phyloP scores from a whole-genome alignment of 2,113 vertebrate species.

The Rhineura floridana region DNA sequence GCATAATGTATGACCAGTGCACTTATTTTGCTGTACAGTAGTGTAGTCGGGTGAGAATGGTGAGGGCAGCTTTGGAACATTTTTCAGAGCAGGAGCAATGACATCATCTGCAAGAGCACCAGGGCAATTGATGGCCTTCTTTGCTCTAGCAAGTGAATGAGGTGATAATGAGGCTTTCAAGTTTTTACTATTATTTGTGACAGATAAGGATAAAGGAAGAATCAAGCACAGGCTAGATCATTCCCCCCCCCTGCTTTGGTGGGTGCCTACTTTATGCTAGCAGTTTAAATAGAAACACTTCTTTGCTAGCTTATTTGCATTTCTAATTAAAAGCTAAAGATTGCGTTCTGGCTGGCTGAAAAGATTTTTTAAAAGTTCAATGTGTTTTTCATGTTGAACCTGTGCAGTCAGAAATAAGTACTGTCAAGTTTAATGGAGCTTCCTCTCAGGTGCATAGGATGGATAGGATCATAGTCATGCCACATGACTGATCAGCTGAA shows the following conservation, averaged over 20 bases:
- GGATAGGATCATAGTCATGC: background rate
- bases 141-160: background rate
- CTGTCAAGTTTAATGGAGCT: background rate
- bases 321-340: background rate
- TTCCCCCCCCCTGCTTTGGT: background rate
- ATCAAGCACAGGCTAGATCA: too few species aligned
- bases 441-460: background rate
- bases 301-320: background rate
- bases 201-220: too few species aligned
- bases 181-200: too few species aligned
- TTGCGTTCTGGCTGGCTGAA: background rate
- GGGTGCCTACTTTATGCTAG: background rate
- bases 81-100: too few species aligned
- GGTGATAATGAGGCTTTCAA: too few species aligned
- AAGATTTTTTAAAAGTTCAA: background rate
- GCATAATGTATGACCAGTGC: background rate
- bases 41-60: too few species aligned
- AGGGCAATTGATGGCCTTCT: background rate
- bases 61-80: too few species aligned
- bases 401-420: too few species aligned
- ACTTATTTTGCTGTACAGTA: background rate
- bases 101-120: background rate
- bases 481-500: too few species aligned
- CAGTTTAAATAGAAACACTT: background rate
- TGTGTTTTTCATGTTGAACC: background rate